Evolutionary conservation across 2,888 invertebrate species (phyloP).

Genomic region (Pheosia gnoma): DNA sequence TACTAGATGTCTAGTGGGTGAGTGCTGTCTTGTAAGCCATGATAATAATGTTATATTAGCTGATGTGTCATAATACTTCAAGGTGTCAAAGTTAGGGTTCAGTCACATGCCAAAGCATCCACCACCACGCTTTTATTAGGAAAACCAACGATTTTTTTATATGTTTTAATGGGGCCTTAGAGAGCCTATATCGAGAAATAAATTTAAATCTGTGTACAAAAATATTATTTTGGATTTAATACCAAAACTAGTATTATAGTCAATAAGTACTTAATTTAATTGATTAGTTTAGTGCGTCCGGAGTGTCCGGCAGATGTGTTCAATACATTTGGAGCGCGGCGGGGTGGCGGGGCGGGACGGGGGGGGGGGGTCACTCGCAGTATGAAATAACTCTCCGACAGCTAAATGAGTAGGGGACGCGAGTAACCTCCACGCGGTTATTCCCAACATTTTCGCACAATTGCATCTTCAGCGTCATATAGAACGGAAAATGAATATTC

Average conservation of each 20-base stretch:
- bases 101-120: too few species aligned
- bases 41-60: too few species aligned
- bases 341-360: conserved; percentile 59
- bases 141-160: too few species aligned
- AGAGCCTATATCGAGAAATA: neutral
- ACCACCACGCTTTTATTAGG: too few species aligned
- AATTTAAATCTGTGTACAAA: neutral
- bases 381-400: conserved; percentile 83
- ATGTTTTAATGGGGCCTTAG: neutral
- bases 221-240: neutral
- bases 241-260: conserved; percentile 37
- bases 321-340: conserved; percentile 72
- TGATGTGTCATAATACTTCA: too few species aligned
- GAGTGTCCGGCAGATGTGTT: conserved; percentile 76
- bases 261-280: conserved; percentile 62
- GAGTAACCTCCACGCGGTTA: conserved; percentile 52
- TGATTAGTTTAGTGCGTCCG: conserved; percentile 61
- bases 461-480: conserved; percentile 4
- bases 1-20: neutral
- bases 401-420: conserved; percentile 81
- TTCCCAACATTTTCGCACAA: conserved; percentile 44
- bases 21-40: too few species aligned
- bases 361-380: conserved; percentile 74
- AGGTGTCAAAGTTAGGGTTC: too few species aligned
- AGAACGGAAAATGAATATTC: too few species aligned